A percentile compares a stretch with the other conserved stretches of the same genome.
Evolutionary conservation across 2,888 invertebrate genomes (phyloP).

Genomic region (Ormyrus nitidulus): DNA sequence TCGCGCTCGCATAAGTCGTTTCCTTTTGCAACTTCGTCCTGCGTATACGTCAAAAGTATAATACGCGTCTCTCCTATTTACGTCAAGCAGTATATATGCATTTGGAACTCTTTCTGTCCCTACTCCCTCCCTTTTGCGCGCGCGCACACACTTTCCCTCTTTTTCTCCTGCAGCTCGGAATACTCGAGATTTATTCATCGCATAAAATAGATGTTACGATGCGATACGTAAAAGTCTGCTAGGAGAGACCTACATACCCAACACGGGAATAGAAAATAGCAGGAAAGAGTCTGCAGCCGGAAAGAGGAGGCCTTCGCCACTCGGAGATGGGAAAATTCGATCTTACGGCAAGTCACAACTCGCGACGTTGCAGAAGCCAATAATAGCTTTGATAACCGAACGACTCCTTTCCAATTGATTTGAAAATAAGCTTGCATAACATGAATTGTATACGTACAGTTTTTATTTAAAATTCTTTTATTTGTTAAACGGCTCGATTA

Average conservation of each 20-base stretch:
- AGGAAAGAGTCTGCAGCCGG: too few species aligned
- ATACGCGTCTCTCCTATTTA: conserved; percentile 37
- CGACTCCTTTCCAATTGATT: too few species aligned
- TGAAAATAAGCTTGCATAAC: too few species aligned
- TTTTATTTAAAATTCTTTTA: too few species aligned
- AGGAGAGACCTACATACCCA: conserved; percentile 10
- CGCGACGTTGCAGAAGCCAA: too few species aligned
- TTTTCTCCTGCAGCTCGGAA: conserved; percentile 4
- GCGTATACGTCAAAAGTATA: conserved; percentile 34
- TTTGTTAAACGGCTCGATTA: too few species aligned
- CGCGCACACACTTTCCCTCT: not conserved
- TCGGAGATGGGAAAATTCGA: too few species aligned
- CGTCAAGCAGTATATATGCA: conserved; percentile 43
- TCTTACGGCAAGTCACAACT: too few species aligned
- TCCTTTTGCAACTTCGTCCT: conserved; percentile 12
- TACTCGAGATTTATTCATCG: conserved; percentile 53
- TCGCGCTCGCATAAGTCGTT: conserved; percentile 13
- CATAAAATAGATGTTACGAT: conserved; percentile 54
- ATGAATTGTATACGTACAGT: too few species aligned
- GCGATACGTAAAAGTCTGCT: conserved; percentile 34
- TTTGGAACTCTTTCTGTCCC: conserved; percentile 12
- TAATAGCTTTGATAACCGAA: too few species aligned
- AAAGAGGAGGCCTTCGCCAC: too few species aligned
- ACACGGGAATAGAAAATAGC: not conserved
- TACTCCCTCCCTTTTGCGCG: too few species aligned